phyloP scores from a whole-genome alignment of 1,140 invertebrate genomes.

The Hyles euphorbiae region DNA sequence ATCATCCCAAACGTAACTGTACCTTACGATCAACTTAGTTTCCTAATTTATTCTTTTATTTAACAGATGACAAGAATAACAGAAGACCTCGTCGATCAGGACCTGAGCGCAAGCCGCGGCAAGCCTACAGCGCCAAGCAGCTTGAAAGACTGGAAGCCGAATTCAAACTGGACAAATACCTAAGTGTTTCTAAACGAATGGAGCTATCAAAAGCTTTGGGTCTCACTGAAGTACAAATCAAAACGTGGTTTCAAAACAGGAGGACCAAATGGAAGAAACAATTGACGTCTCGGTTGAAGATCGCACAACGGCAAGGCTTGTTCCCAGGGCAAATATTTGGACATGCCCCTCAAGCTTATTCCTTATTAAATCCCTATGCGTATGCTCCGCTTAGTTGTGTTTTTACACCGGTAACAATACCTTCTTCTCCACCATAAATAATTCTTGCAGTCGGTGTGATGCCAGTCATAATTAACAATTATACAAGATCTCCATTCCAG shows the following conservation, averaged over 20 bases:
- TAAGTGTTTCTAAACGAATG: conserved; percentile 96
- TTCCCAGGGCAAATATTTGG: conserved; percentile 83
- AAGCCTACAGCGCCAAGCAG: conserved; percentile 96
- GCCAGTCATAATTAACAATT: too few relatives aligned
- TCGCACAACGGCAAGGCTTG: conserved; percentile 89
- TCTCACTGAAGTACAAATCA: conserved; percentile 96
- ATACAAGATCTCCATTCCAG: too few relatives aligned
- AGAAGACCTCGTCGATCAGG: conserved; percentile 89
- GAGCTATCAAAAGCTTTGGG: conserved; percentile 92
- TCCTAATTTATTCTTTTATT: neutral
- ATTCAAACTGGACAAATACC: conserved; percentile 96
- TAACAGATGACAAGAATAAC: conserved; percentile 59
- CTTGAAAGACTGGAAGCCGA: conserved; percentile 92
- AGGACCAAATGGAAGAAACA: conserved; percentile 98
- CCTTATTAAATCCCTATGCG: conserved; percentile 71
- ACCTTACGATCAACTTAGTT: neutral
- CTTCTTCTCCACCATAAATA: conserved; percentile 47
- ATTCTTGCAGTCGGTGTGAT: too few relatives aligned
- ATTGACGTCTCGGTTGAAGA: conserved; percentile 89
- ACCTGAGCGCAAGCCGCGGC: conserved; percentile 93
- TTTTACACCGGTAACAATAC: conserved; percentile 69
- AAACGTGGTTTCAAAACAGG: conserved; percentile 98
- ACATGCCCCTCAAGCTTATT: conserved; percentile 78
- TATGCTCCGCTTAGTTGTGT: conserved; percentile 74
- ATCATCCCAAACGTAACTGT: neutral